Evolutionary conservation across 2,888 invertebrate genomes (phyloP).

Genomic region (Glyphotaelius pellucidus): DNA sequence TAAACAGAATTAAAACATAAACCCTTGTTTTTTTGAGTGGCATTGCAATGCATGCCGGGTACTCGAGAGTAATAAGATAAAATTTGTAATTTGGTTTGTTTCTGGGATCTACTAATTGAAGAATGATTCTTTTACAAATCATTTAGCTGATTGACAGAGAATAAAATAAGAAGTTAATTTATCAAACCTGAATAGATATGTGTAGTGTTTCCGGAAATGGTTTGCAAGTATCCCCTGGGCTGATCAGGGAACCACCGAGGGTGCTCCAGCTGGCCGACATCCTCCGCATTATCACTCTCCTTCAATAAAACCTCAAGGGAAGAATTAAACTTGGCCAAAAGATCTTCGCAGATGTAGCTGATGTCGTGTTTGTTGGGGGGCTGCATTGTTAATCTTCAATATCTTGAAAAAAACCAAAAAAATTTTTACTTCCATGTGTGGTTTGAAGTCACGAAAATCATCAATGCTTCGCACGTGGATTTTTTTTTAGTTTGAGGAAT

Average conservation of each 20-base stretch:
- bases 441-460: not conserved
- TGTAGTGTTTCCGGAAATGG: not conserved
- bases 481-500: not conserved
- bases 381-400: not conserved
- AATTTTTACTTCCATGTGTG: not conserved
- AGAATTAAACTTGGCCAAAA: not conserved
- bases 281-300: not conserved
- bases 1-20: no score
- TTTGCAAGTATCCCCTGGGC: not conserved
- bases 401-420: not conserved
- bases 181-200: not conserved
- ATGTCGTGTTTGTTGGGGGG: not conserved
- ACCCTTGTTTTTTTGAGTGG: no score
- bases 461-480: not conserved
- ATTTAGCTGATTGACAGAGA: no score
- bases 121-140: no score
- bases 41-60: no score
- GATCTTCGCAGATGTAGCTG: not conserved
- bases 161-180: not conserved
- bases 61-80: no score
- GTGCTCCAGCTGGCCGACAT: not conserved
- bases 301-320: not conserved
- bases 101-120: not conserved
- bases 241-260: not conserved
- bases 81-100: no score